Evolutionary conservation across 1,140 invertebrate genomes (phyloP).

Genomic region (Mactra quadrangularis): DNA sequence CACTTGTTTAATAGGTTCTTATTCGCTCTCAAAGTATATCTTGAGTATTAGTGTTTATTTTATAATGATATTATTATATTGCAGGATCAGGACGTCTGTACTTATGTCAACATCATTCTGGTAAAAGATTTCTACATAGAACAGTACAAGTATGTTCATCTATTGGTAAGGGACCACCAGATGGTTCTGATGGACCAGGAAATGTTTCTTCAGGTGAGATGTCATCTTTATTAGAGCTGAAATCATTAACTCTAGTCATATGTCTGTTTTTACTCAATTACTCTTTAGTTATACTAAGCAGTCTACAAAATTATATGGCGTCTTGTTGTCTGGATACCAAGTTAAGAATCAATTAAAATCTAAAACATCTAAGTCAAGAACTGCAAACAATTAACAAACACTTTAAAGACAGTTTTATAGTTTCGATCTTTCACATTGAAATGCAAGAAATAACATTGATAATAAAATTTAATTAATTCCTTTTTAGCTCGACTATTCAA

Average conservation of each 20-base stretch:
- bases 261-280: neutral
- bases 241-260: neutral
- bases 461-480: no score
- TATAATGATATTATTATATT: neutral
- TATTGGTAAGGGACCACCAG: slow-evolving; percentile 19
- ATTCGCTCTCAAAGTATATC: no score
- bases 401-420: no score
- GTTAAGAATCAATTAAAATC: neutral
- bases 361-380: neutral
- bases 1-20: no score
- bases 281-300: neutral
- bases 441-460: no score
- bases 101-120: neutral
- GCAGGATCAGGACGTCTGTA: neutral
- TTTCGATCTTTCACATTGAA: no score
- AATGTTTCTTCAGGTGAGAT: neutral
- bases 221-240: neutral
- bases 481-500: no score
- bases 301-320: neutral
- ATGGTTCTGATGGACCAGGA: slow-evolving; percentile 1
- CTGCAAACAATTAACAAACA: no score
- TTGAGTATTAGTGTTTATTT: no score
- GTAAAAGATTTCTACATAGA: neutral
- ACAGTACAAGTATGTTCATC: neutral
- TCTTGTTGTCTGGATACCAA: neutral